Percentiles rank a stretch among this genome's conserved stretches.
Evolutionary conservation across 2,888 invertebrate genomes (phyloP).

Genomic region (Disparrhopalites patrizii): DNA sequence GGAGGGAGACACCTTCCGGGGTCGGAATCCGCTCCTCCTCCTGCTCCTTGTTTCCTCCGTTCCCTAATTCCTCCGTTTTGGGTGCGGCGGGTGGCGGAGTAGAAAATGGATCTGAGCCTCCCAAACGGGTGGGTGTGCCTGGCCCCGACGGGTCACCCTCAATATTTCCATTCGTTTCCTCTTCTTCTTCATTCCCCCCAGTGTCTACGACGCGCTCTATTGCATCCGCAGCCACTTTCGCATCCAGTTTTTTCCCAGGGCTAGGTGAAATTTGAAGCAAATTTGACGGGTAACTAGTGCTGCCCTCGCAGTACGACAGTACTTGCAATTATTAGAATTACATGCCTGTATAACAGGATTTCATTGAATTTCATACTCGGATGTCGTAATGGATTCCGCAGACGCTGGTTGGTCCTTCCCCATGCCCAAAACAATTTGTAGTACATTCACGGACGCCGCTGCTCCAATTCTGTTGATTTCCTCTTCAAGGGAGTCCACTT

Average conservation of each 20-base stretch:
- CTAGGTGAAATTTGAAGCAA: background rate
- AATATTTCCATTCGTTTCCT: constrained; percentile 7
- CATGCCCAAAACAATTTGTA: constrained; percentile 23
- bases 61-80: background rate
- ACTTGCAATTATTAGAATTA: background rate
- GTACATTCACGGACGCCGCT: constrained; percentile 18
- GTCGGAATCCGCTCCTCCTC: background rate
- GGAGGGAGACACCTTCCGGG: constrained; percentile 15
- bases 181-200: constrained; percentile 2
- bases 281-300: background rate
- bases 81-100: background rate
- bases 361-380: background rate
- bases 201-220: constrained; percentile 19
- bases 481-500: constrained; percentile 15
- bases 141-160: background rate
- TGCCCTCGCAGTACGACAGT: background rate
- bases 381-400: background rate
- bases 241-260: background rate
- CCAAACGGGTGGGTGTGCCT: background rate
- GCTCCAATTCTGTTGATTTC: constrained; percentile 20
- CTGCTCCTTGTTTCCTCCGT: background rate
- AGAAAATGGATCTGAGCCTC: background rate
- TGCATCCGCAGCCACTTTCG: constrained; percentile 17
- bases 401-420: constrained; percentile 9
- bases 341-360: background rate